Evolutionary conservation across 2,888 invertebrate species (phyloP), one percentile per base, ranked within the genome.

Genomic region (Meta bourneti): DNA sequence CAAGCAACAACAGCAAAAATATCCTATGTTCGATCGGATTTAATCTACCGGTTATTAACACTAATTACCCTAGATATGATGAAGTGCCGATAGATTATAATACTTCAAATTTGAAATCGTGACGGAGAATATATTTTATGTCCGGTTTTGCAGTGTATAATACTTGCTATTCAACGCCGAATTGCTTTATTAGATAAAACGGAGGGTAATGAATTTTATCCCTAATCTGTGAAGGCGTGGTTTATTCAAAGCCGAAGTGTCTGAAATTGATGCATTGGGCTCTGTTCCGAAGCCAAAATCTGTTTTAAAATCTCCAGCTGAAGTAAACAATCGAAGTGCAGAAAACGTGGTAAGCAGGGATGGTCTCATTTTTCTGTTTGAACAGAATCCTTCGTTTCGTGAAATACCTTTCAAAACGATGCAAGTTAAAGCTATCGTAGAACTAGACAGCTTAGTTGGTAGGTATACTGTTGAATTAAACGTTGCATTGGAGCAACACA

Each of bases 61-160:
- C 74, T 90, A 90, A 90, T 90, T 90, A 80, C 80, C n/a, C 8
- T 20, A 34, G 72, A 84, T 85, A 90, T 74, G 88, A 88, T 88
- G 80, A 89, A 89, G 89, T 83, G 83, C 72, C 71, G 71, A 89
- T 78, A 78, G 70, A 89, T 89, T 88, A 81, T 72, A 75, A 81
- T 75, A 72, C 81, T 77, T 70, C 61, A 84, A 89, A 81, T 89
- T 89, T 79, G 71, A 79, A 83, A 89, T 89, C 89, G 89, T 89
- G 89, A 89, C 69, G 11, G 49, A 52, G 49, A 71, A 70, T 86
- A 52, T 86, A 69, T 86, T 86, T 72, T 82, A 49, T 6, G 49
- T 61, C 1, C 11, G 54, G 13, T 61, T 79, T 34, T 52, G 48
- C 49, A 77, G 52, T 19, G 9, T 75, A 75, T 9, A 34, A 9